phyloP scores from a whole-genome alignment of 2,888 invertebrate species.

The Priapulus caudatus region DNA sequence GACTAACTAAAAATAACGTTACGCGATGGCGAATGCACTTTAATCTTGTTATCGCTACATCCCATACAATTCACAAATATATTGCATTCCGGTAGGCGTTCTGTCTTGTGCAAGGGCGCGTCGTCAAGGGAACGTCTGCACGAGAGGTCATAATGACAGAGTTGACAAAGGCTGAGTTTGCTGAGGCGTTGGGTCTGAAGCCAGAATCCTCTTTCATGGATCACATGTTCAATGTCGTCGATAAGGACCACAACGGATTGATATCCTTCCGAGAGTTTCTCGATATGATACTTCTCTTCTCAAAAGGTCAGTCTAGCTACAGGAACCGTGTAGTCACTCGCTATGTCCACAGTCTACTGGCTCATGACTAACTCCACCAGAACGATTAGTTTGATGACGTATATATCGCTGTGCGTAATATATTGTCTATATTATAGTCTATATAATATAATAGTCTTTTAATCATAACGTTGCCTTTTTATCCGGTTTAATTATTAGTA shows the following conservation, averaged over 20 bases:
- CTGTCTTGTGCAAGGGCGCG: neutral
- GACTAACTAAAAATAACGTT: too few species aligned
- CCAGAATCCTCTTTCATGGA: neutral
- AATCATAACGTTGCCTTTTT: too few species aligned
- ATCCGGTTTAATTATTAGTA: too few species aligned
- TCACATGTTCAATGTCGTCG: neutral
- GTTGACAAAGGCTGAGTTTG: neutral
- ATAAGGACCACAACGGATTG: neutral
- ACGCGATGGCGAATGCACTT: too few species aligned
- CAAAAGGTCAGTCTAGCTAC: neutral
- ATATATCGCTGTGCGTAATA: too few species aligned
- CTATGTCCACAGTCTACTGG: too few species aligned
- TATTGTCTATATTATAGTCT: too few species aligned
- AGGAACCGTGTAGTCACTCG: too few species aligned
- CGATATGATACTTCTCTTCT: neutral
- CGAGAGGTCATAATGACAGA: slow-evolving; percentile 1
- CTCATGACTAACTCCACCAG: too few species aligned
- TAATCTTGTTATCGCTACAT: too few species aligned
- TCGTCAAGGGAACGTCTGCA: neutral
- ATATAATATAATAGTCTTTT: too few species aligned
- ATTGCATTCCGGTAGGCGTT: neutral
- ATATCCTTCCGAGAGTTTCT: neutral
- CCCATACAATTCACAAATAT: neutral
- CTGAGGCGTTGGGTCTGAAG: neutral
- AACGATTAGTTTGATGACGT: too few species aligned